phyloP scores from a whole-genome alignment of 2,113 vertebrate genomes.

The Rhinoptilus africanus region DNA sequence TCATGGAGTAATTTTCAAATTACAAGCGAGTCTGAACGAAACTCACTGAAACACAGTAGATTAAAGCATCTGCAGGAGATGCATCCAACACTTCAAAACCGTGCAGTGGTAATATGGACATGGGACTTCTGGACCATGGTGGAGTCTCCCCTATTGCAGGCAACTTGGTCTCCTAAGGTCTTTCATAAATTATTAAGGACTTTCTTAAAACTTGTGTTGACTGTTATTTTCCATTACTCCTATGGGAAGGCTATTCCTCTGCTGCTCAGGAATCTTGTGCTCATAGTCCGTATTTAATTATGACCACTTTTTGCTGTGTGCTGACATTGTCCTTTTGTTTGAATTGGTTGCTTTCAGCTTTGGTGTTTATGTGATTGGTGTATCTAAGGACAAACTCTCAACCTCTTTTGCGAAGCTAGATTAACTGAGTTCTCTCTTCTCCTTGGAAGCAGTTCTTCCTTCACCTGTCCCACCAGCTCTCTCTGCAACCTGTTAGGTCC shows the following conservation, averaged over 20 bases:
- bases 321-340: neutral
- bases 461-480: neutral
- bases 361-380: neutral
- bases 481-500: neutral
- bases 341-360: neutral
- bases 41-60: neutral
- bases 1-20: neutral
- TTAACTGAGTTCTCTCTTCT: neutral
- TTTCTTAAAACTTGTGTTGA: neutral
- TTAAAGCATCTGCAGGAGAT: neutral
- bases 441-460: neutral
- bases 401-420: neutral
- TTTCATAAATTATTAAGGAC: neutral
- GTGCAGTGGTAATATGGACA: fast-evolving
- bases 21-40: fast-evolving
- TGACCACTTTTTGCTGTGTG: neutral
- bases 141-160: neutral
- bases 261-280: neutral
- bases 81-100: fast-evolving
- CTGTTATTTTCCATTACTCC: neutral
- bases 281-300: fast-evolving
- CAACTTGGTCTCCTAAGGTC: neutral
- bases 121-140: neutral
- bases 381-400: neutral
- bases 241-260: neutral